These are phyloP conservation scores for Eupithecia exiguata DNA, from an alignment of 2,888 invertebrate species.

Conservation along the genomic window DNA sequence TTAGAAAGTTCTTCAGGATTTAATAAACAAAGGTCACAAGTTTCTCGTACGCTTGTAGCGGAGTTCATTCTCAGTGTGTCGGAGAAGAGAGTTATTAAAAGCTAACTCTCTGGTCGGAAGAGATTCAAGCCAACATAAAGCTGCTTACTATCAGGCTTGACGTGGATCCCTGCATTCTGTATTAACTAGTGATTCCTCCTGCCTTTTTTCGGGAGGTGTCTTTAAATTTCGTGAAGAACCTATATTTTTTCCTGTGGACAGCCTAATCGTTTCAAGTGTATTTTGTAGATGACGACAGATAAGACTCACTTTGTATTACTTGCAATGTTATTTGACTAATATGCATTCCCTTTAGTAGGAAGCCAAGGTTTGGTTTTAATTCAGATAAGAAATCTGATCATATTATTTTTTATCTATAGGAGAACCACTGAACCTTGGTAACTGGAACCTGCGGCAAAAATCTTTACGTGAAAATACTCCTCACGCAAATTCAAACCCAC, in stretches of 20 bases:
- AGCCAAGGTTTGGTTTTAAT: not conserved
- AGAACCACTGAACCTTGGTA: not conserved
- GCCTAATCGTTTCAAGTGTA: not conserved
- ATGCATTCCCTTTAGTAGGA: not conserved
- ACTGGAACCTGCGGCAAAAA: not conserved
- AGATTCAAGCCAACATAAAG: not conserved
- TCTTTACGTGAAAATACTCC: not conserved
- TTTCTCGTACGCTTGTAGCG: constrained; percentile 23
- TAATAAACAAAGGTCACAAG: constrained; percentile 26
- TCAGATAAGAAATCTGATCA: not conserved
- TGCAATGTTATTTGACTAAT: not conserved
- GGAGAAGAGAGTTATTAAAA: constrained; percentile 3
- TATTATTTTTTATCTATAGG: not conserved
- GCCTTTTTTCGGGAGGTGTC: not conserved
- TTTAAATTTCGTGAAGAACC: not conserved
- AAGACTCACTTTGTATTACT: not conserved
- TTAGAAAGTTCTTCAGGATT: constrained; percentile 14
- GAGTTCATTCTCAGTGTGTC: constrained; percentile 25
- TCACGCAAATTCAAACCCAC: not conserved
- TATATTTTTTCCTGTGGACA: not conserved
- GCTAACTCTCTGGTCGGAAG: not conserved
- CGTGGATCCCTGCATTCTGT: not conserved
- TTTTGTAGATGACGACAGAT: no score
- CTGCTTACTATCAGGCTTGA: not conserved
- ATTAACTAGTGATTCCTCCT: not conserved